These are phyloP conservation scores for Hartigia nigra DNA, from an alignment of 2,888 invertebrate genomes.

Conservation along the genomic window DNA sequence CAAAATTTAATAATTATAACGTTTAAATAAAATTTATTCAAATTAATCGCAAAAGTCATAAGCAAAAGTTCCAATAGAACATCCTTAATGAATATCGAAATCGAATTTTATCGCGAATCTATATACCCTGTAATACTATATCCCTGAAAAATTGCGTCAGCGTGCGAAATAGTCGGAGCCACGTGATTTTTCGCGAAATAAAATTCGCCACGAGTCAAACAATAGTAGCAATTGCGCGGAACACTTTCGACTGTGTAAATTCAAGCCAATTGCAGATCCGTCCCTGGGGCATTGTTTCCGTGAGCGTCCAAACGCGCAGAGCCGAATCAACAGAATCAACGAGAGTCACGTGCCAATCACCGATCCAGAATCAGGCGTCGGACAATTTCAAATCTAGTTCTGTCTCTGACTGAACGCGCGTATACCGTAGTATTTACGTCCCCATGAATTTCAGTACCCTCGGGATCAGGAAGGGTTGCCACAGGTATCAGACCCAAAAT, in stretches of 20 bases:
- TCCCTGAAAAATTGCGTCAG: not conserved
- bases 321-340: slow-evolving; percentile 37
- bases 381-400: not conserved
- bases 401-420: not conserved
- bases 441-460: not conserved
- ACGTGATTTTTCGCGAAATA: not conserved
- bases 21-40: not conserved
- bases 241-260: not conserved
- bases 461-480: not conserved
- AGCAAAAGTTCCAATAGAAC: too few relatives aligned
- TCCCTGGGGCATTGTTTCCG: not conserved
- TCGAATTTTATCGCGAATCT: not conserved
- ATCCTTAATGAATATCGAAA: too few relatives aligned
- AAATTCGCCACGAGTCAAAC: not conserved
- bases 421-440: not conserved
- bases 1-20: not conserved
- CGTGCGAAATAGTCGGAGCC: not conserved
- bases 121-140: too few relatives aligned
- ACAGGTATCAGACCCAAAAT: not conserved
- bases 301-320: not conserved
- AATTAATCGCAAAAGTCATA: not conserved
- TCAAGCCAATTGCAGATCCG: not conserved
- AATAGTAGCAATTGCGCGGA: not conserved
- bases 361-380: not conserved
- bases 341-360: slow-evolving; percentile 12